Percentiles rank a stretch among this genome's conserved stretches.
phyloP scores from a whole-genome alignment of 1,140 invertebrate genomes.

The Lordiphosa clarofinis region DNA sequence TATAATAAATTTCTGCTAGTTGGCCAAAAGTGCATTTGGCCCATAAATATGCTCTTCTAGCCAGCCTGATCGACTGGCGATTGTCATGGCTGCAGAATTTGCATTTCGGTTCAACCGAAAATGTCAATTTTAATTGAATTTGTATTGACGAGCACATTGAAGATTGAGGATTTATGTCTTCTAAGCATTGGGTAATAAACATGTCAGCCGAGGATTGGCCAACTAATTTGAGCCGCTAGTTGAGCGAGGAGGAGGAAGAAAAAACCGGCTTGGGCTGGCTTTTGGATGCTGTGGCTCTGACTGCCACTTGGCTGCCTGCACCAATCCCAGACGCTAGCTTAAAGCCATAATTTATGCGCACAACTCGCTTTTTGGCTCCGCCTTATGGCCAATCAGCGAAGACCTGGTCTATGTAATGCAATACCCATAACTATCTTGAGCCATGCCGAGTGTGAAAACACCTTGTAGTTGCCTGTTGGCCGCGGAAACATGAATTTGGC shows the following conservation, averaged over 20 bases:
- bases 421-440: constrained; percentile 3
- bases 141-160: constrained; percentile 54
- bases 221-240: constrained; percentile 61
- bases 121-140: constrained; percentile 78
- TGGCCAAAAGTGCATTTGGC: constrained; percentile 27
- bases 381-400: constrained; percentile 68
- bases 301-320: constrained; percentile 46
- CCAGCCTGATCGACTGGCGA: constrained; percentile 46
- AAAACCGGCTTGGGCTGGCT: constrained; percentile 39
- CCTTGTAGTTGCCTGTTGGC: constrained; percentile 17
- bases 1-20: constrained; percentile 64
- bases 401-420: constrained; percentile 33
- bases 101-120: constrained; percentile 65
- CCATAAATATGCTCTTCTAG: constrained; percentile 57
- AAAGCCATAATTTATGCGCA: constrained; percentile 76
- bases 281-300: constrained; percentile 22
- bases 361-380: constrained; percentile 69
- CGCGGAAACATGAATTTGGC: constrained; percentile 63
- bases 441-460: constrained; percentile 5
- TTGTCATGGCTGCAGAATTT: constrained; percentile 43
- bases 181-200: constrained; percentile 57
- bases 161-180: constrained; percentile 53
- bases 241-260: constrained; percentile 26
- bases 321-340: constrained; percentile 72
- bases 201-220: constrained; percentile 57